Conservation (phyloP, 2,797 vertebrate genomes). For the Nasua narica region DNA sequence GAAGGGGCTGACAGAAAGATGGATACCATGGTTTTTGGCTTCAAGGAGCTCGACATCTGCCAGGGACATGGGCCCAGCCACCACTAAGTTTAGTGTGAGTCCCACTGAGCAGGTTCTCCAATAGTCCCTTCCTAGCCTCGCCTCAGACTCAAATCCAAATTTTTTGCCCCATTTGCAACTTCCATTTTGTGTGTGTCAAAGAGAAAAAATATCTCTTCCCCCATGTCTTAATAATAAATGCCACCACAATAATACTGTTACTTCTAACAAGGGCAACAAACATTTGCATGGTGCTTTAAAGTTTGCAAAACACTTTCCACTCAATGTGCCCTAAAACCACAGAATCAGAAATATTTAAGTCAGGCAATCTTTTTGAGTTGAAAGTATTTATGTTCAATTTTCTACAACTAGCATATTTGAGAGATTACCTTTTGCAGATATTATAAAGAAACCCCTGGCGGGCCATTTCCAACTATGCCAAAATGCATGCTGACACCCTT, state of each 20-base stretch:
- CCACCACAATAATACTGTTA: background rate
- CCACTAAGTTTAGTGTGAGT: background rate
- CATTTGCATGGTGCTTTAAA: background rate
- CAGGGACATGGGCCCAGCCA: background rate
- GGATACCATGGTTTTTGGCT: background rate
- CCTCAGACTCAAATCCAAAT: background rate
- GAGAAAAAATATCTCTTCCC: background rate
- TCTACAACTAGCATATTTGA: conserved; percentile 39
- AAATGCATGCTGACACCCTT: conserved; percentile 46
- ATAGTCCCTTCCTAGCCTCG: background rate
- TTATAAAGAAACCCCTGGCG: conserved; percentile 8
- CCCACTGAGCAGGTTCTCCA: background rate
- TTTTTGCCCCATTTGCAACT: background rate
- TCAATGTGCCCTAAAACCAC: background rate
- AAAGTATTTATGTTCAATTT: conserved; percentile 43
- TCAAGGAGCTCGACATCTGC: background rate
- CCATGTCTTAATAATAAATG: background rate
- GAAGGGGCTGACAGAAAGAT: background rate
- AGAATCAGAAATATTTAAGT: background rate
- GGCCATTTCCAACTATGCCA: conserved; percentile 9
- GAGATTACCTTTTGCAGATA: conserved; percentile 27
- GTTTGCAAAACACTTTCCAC: background rate
- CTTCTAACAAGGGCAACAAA: background rate
- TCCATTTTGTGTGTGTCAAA: background rate
- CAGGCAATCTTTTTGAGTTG: background rate